Evolutionary conservation across 2,888 invertebrate genomes (phyloP), one percentile per base, ranked within the genome.

Genomic region (Atherix ibis): DNA sequence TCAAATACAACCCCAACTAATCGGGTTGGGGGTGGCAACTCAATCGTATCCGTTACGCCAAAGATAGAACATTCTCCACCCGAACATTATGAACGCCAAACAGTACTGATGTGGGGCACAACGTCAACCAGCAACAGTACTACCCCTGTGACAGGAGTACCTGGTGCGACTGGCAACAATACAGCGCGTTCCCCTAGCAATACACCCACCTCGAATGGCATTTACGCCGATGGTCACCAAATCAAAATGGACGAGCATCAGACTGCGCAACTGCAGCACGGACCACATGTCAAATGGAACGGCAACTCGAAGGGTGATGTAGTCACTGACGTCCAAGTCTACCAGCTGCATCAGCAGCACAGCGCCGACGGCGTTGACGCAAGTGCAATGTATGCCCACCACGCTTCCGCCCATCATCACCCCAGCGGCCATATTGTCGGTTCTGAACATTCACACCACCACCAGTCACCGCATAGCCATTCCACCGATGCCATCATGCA

Each of bases 61-160:
- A 62, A 62, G 43, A 49, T 60, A 10, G 62, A 62, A 43, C 46
- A 53, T 5, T 45, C 49, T 2, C 39, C 53, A 4, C 54, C 57
- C 15, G 58, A 59, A 44, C 58, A 53, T 4, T 59, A 62, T 40
- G 66, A 68, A 46, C 66, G 91, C 28, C 89, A 91, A 61, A 91
- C 89, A 9, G 91, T 89, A 34, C 70, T 91, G 27, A 89, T 91
- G 89, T 91, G 89, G 89, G 89, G 88, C 15, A 67, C 73, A 40
- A 67, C 62, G 48, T 52, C 26, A 50, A 50, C 53, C 40, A 39
- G 65, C 66, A 33, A 37, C 27, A 18, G 34, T 26, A 37, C 35
- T 36, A 42, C 27, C 39, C 41, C 10, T 35, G 43, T 53, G 41
- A 31, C 36, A 6, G 38, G 38, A 18, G 35, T 35, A 9, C 26